A percentile compares a stretch with the other conserved stretches of the same genome.
Evolutionary conservation across 2,888 invertebrate genomes (phyloP).

Genomic region (Nomada fabriciana): DNA sequence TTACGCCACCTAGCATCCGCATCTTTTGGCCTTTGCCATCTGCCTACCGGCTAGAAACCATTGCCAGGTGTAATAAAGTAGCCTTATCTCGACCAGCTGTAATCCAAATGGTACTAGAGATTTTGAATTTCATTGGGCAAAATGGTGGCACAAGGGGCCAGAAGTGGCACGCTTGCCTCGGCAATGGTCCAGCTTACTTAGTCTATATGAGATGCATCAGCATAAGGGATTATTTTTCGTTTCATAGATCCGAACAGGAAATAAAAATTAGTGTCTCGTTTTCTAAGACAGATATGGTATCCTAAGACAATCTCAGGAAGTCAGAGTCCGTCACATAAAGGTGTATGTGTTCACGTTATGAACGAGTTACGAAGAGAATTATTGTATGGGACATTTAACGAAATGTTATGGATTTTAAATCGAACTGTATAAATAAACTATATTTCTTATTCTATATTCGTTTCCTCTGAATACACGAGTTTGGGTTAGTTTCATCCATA

Average conservation of each 20-base stretch:
- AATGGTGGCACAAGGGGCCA: constrained; percentile 30
- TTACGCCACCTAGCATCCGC: constrained; percentile 36
- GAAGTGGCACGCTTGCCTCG: constrained; percentile 52
- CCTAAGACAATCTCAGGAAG: no score
- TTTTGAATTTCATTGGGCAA: constrained; percentile 73
- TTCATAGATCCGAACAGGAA: neutral
- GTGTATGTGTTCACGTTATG: no score
- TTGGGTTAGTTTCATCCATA: no score
- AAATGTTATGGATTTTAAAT: no score
- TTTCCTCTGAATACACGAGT: no score
- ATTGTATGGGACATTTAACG: no score
- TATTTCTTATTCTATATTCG: no score
- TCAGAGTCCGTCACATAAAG: no score
- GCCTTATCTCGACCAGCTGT: constrained; percentile 64
- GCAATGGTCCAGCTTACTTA: constrained; percentile 60
- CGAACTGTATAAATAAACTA: no score
- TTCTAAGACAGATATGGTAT: no score
- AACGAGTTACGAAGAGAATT: no score
- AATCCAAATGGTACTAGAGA: constrained; percentile 68
- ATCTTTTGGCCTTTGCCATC: constrained; percentile 62
- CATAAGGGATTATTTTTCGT: constrained; percentile 18
- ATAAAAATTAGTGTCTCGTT: neutral
- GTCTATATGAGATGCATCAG: constrained; percentile 22
- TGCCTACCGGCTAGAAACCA: constrained; percentile 67
- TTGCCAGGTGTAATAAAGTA: constrained; percentile 67